These are phyloP conservation scores for Eremobia ochroleuca DNA, from an alignment of 2,888 invertebrate species.

Conservation along the genomic window DNA sequence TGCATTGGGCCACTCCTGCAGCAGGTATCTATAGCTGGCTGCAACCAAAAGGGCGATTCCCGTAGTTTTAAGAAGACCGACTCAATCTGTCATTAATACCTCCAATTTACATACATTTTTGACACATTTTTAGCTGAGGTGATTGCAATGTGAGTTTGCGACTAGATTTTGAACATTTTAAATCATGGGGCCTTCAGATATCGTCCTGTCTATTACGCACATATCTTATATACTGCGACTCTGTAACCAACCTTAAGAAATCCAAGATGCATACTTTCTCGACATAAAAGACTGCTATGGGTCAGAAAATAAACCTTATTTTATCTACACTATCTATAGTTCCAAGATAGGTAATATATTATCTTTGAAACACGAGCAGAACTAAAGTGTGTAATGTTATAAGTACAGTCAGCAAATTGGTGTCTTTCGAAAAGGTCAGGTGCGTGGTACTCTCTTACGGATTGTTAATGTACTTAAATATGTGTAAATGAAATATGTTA, in stretches of 20 bases:
- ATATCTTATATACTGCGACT: not conserved
- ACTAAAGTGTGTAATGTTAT: not conserved
- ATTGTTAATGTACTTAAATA: not conserved
- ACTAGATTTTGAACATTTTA: too few species aligned
- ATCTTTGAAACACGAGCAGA: not conserved
- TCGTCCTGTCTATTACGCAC: not conserved
- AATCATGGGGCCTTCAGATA: not conserved
- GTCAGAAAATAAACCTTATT: not conserved
- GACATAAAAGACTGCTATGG: not conserved
- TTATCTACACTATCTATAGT: not conserved
- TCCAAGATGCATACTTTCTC: not conserved
- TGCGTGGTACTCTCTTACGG: not conserved
- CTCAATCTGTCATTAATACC: too few species aligned
- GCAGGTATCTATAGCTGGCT: too few species aligned
- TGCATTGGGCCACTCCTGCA: too few species aligned
- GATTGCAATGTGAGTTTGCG: not conserved
- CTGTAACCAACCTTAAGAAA: not conserved
- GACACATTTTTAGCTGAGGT: too few species aligned
- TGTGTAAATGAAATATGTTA: not conserved
- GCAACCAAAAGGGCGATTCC: too few species aligned
- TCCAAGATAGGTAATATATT: not conserved
- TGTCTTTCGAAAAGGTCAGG: not conserved
- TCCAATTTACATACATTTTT: too few species aligned
- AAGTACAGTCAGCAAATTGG: conserved; percentile 1
- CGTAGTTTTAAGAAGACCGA: too few species aligned